Conservation (phyloP, 2,888 invertebrate genomes). For the Lamellibrachia satsuma region DNA sequence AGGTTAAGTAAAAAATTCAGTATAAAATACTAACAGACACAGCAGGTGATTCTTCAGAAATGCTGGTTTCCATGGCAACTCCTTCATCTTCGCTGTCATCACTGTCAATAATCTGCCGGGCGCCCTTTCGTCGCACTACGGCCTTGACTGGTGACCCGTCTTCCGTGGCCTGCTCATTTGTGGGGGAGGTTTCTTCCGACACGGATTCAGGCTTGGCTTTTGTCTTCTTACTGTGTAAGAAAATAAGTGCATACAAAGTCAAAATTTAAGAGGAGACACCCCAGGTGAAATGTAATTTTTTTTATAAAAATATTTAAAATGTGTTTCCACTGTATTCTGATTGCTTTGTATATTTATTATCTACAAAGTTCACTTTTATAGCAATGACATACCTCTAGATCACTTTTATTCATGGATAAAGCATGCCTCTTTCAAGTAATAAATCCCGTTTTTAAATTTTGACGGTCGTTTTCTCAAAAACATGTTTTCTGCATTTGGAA, state of each 20-base stretch:
- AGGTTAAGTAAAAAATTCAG: too few relatives aligned
- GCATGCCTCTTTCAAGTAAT: too few relatives aligned
- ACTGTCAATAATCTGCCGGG: constrained; percentile 29
- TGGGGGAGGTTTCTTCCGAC: not conserved
- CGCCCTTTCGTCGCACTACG: constrained; percentile 23
- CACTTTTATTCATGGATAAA: too few relatives aligned
- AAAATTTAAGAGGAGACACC: not conserved
- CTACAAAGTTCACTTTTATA: too few relatives aligned
- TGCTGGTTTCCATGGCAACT: constrained; percentile 18
- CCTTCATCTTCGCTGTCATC: constrained; percentile 28
- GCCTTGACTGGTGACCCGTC: constrained; percentile 22
- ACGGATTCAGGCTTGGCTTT: not conserved
- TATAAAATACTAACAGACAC: not conserved
- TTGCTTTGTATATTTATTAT: too few relatives aligned
- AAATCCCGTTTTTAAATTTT: too few relatives aligned
- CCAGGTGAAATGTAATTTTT: too few relatives aligned
- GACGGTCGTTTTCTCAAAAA: too few relatives aligned
- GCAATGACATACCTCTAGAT: too few relatives aligned
- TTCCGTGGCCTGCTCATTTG: not conserved
- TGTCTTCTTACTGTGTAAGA: not conserved
- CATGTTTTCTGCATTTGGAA: too few relatives aligned
- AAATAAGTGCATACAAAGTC: not conserved
- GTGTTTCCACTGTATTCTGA: too few relatives aligned
- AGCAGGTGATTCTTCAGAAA: not conserved
- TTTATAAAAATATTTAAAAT: too few relatives aligned